Evolutionary conservation across 2,888 invertebrate genomes (phyloP).

Genomic region (Volucella inanis): DNA sequence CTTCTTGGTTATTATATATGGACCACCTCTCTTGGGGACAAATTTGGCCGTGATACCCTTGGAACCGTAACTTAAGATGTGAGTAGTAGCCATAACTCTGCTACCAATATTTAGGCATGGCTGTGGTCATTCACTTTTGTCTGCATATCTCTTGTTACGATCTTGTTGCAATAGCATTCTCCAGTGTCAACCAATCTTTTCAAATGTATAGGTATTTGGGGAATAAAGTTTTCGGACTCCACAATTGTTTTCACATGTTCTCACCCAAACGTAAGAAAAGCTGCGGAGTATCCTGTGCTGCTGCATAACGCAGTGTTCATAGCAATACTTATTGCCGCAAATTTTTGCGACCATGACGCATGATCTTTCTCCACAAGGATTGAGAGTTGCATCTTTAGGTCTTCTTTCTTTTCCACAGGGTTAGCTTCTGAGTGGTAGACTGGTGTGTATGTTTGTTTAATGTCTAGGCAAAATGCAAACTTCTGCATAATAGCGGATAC

Average conservation of each 20-base stretch:
- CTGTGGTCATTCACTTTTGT: neutral
- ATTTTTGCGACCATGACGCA: conserved; percentile 18
- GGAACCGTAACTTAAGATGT: neutral
- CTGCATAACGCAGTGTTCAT: conserved; percentile 26
- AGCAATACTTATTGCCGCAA: conserved; percentile 21
- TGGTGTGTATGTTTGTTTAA: too few species aligned
- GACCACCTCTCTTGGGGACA: too few species aligned
- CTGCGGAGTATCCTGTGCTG: conserved; percentile 23
- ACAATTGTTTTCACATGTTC: conserved; percentile 24
- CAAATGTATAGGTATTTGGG: conserved; percentile 41
- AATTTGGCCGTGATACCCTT: too few species aligned
- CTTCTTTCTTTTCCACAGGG: too few species aligned
- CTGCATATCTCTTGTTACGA: conserved; percentile 12
- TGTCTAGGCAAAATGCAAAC: conserved; percentile 55
- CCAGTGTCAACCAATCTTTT: conserved; percentile 1
- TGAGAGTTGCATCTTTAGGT: too few species aligned
- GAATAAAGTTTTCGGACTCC: conserved; percentile 9
- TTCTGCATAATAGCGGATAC: conserved; percentile 79
- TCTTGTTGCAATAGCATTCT: conserved; percentile 7
- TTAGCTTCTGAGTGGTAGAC: too few species aligned
- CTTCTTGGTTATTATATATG: neutral
- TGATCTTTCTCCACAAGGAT: too few species aligned
- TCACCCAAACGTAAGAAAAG: conserved; percentile 26
- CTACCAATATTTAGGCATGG: neutral
- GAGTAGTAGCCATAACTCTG: conserved; percentile 6